Base-by-base conservation (phyloP, 2,797 vertebrate species). In the Telmatherina bonti region DNA sequence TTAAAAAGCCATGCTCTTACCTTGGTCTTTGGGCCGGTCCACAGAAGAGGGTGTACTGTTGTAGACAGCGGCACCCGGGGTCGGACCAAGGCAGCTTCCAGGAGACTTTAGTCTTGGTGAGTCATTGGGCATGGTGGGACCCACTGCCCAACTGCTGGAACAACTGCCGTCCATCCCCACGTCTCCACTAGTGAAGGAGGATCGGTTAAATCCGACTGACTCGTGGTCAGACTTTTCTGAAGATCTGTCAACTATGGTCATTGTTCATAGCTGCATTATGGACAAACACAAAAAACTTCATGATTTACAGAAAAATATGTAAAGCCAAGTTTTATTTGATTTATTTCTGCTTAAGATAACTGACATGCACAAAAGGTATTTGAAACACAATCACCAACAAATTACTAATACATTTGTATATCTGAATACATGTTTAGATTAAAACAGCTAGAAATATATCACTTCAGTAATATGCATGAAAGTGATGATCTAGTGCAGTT, bases 201-300 rank as follows among this genome's bases (percentile, higher is more conserved):
- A 94, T 89, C 95, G 94, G 88, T 83, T 96, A 84, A 91, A 96
- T 94, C 90, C 96, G 88, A 91, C 96, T 95, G 95, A 85, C 91
- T 97, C 94, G 80, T 94, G 93, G 91, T 96, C 96, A 94, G 96
- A 96, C 90, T 97, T 95, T 91, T 98, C 97, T 90, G 95, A 94
- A 85, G 94, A 90, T 93, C 96, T 97, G 95, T 98, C 97, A 96
- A 97, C 96, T 97, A 98, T 97, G 93, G 97, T 98, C 97, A 99
- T 99, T 95, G 95, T 97, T 99, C 96, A 97, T 95, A 93, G 95
- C 97, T 99, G 94, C 47, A 47, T 43, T 38, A 51, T 51, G 62
- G 52, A 33, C 13, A 83, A 5, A 87, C 1, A 80, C 2, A 81
- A 9, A 72, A 0, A 36, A n/a, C 1, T 26, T 67, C 16, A 49